Base-by-base conservation (phyloP, 2,113 vertebrate species). In the Accipiter cooperii region DNA sequence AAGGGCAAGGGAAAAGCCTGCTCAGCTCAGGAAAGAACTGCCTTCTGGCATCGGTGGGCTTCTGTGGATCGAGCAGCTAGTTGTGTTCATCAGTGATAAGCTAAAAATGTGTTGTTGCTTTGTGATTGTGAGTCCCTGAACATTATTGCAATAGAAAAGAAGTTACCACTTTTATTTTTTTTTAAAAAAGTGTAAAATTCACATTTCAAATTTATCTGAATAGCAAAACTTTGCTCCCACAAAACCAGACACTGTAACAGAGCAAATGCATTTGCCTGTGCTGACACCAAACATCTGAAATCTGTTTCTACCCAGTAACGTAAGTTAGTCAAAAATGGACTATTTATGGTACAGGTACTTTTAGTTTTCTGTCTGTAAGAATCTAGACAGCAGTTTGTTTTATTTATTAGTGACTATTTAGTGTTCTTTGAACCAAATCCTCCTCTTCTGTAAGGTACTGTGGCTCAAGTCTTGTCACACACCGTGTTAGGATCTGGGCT, bases 361-460 rank as follows among this genome's bases (percentile, higher is more conserved):
- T 4, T 5, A n/a, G 52, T 26, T 46, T 46, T 66, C 76, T 64
- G 25, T 21, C 29, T 84, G 18, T 15, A 29, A 14, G 71, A 16
- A 60, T 68, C 47, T 55, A 51, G 46, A 8, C 26, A 29, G 77
- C 28, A 68, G 38, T 42, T 89, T 78, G 20, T 6, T 95, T 70
- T 58, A 55, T 84, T 90, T 58, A 12, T 94, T 76, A 61, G 38
- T 42, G 57, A 17, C 58, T 75, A 34, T 79, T 65, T 25, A 73
- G 68, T 61, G 54, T 60, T 80, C 69, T 92, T 94, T 89, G 58
- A 58, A 49, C 13, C 75, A 84, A 82, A 91, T 86, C 78, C 61
- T 54, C 21, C 89, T 87, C 47, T 78, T 25, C 31, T 66, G 33
- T 20, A 19, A 12, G 65, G 44, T 49, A 8, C 42, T 24, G 54